Evolutionary conservation across 2,888 invertebrate genomes (phyloP).

Genomic region (Leptopilina syphax): DNA sequence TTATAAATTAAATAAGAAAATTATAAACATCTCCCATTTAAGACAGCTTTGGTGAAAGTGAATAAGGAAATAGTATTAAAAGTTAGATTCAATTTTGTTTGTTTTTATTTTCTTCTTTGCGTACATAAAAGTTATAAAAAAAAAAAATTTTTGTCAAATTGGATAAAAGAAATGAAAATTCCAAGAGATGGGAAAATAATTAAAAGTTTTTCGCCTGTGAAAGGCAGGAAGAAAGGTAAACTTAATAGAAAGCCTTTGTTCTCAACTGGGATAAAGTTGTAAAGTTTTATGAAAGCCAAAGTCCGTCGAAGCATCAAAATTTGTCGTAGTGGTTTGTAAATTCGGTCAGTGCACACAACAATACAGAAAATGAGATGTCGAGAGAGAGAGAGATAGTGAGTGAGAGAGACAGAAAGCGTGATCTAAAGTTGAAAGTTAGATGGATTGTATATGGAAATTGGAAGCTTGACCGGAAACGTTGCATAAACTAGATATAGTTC

Average conservation of each 20-base stretch:
- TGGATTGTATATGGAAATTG: constrained; percentile 32
- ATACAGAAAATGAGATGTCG: constrained; percentile 8
- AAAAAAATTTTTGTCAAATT: background rate
- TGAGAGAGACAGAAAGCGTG: background rate
- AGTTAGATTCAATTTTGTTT: no score
- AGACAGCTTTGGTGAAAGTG: no score
- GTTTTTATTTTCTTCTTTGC: no score
- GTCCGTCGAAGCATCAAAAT: constrained; percentile 23
- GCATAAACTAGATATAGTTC: constrained; percentile 23
- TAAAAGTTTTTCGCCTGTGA: background rate
- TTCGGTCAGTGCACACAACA: constrained; percentile 25
- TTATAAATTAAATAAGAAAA: no score
- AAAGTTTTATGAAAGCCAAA: constrained; percentile 34
- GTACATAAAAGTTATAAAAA: background rate
- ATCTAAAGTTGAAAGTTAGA: constrained; percentile 23
- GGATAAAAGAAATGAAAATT: background rate
- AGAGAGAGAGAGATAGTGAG: background rate
- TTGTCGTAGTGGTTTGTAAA: constrained; percentile 19
- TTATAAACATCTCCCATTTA: no score
- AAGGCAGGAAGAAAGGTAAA: constrained; percentile 26
- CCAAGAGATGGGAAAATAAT: background rate
- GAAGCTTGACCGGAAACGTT: constrained; percentile 29
- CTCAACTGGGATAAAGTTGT: constrained; percentile 12
- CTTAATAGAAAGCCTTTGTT: constrained; percentile 19
- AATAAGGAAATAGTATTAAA: no score